These are phyloP conservation scores for Elymnias hypermnestra DNA, from an alignment of 1,140 invertebrate genomes.

Conservation along the genomic window DNA sequence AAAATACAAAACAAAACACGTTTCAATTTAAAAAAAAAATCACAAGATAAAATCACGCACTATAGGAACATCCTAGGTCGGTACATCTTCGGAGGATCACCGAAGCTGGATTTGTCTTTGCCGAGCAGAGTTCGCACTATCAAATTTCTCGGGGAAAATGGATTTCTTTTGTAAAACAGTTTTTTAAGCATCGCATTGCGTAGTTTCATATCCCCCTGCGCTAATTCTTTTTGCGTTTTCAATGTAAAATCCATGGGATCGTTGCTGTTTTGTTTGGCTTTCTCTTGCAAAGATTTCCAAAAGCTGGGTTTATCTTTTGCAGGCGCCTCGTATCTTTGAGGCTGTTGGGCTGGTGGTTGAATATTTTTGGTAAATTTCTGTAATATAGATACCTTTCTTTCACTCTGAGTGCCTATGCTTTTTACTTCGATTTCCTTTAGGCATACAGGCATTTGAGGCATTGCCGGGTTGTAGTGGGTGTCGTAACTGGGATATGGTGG, in stretches of 20 bases:
- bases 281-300: conserved; percentile 42
- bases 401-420: conserved; percentile 57
- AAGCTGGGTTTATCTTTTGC: conserved; percentile 30
- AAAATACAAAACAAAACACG: conserved; percentile 1
- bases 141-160: conserved; percentile 54
- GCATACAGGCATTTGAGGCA: conserved; percentile 51
- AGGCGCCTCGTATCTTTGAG: conserved; percentile 1
- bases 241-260: conserved; percentile 34
- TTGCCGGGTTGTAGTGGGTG: conserved; percentile 22
- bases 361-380: conserved; percentile 41
- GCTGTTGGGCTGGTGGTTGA: conserved; percentile 4
- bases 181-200: conserved; percentile 52
- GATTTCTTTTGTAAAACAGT: conserved; percentile 60
- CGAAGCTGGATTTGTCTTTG: conserved; percentile 49
- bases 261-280: conserved; percentile 28
- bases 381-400: conserved; percentile 46
- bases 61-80: conserved; percentile 46
- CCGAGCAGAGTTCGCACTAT: conserved; percentile 53
- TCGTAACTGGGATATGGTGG: conserved; percentile 33
- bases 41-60: conserved; percentile 9
- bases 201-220: conserved; percentile 44
- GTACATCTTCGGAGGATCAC: conserved; percentile 36
- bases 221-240: conserved; percentile 45
- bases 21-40: background rate
- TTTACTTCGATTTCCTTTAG: conserved; percentile 67